Conservation (phyloP, 2,888 invertebrate species). For the Apoderus coryli region DNA sequence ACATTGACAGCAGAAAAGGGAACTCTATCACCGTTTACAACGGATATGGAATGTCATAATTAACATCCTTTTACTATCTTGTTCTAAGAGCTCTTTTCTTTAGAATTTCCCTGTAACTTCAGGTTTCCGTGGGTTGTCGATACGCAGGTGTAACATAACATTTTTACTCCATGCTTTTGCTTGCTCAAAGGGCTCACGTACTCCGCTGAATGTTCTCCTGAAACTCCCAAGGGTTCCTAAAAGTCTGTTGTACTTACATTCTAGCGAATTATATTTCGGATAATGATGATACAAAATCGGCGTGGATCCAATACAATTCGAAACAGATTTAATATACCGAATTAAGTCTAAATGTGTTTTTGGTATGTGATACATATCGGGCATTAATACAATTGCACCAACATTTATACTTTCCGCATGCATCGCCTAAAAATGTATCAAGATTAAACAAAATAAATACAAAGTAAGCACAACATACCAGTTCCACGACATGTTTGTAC, state of each 20-base stretch:
- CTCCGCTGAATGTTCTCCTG: too few relatives aligned
- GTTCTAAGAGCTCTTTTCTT: too few relatives aligned
- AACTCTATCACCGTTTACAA: too few relatives aligned
- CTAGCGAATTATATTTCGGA: constrained; percentile 55
- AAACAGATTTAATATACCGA: constrained; percentile 49
- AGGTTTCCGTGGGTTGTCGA: too few relatives aligned
- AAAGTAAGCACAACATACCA: constrained; percentile 25
- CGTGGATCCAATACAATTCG: constrained; percentile 33
- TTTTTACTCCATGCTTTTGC: too few relatives aligned
- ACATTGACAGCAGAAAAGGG: too few relatives aligned
- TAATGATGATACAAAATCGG: constrained; percentile 78
- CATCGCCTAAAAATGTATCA: constrained; percentile 31
- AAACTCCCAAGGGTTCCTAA: too few relatives aligned
- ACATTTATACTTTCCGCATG: constrained; percentile 52
- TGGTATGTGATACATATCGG: constrained; percentile 66
- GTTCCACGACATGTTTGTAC: constrained; percentile 48
- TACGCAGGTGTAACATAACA: too few relatives aligned
- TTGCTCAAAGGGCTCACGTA: too few relatives aligned
- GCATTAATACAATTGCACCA: constrained; percentile 58
- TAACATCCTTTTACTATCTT: too few relatives aligned
- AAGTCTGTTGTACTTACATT: constrained; percentile 40
- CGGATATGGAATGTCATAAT: too few relatives aligned
- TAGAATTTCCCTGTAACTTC: too few relatives aligned
- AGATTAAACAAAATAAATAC: constrained; percentile 4
- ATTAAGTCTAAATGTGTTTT: constrained; percentile 43